Conservation (phyloP, 1,140 invertebrate genomes). For the Cherax quadricarinatus region DNA sequence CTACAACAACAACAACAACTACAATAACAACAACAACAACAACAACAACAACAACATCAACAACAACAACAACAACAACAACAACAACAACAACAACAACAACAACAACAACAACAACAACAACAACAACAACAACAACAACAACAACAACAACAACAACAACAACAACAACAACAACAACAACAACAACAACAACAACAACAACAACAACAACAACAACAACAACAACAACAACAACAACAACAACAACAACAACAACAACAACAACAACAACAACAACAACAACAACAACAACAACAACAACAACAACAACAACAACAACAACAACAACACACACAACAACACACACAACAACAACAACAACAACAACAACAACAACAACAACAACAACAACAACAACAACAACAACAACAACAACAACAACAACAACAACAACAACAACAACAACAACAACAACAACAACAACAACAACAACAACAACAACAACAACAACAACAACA, state of each 20-base stretch:
- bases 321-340: too few species aligned
- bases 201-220: too few species aligned
- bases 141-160: not conserved
- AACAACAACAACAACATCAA: too few species aligned
- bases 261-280: too few species aligned
- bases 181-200: not conserved
- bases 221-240: too few species aligned
- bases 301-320: too few species aligned
- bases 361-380: not conserved
- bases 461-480: not conserved
- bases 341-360: too few species aligned
- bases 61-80: too few species aligned
- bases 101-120: not conserved
- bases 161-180: not conserved
- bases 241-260: too few species aligned
- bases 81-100: not conserved
- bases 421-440: conserved; percentile 12
- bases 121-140: not conserved
- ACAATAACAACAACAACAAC: too few species aligned
- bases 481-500: conserved; percentile 1
- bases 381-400: not conserved
- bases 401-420: not conserved
- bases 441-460: not conserved
- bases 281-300: too few species aligned
- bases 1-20: too few species aligned